Conservation (phyloP, 92 coral and sea anemone genomes). For the Paramuricea clavata region DNA sequence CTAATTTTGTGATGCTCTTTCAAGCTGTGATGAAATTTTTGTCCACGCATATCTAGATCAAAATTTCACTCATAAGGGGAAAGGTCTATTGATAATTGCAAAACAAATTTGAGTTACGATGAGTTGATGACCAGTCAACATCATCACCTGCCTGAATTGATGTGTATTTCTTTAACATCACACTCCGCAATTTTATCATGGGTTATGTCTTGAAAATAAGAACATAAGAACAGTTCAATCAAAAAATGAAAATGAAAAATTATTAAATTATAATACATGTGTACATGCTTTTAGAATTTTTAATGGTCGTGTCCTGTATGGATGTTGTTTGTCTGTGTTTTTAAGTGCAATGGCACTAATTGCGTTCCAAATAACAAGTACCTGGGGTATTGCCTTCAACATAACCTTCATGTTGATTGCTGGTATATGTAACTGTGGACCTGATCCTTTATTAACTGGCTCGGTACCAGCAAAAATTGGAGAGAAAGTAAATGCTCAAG, state of each 20-base stretch:
- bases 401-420: conserved; percentile 90
- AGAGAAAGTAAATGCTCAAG: conserved; percentile 93
- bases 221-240: too few species aligned
- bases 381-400: conserved; percentile 82
- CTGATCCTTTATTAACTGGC: conserved; percentile 93
- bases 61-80: too few species aligned
- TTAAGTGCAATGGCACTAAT: conserved; percentile 86
- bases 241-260: not conserved
- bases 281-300: conserved; percentile 53
- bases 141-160: too few species aligned
- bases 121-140: too few species aligned
- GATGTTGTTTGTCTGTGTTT: conserved; percentile 78
- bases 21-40: too few species aligned
- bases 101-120: too few species aligned
- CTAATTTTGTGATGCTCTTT: too few species aligned
- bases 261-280: not conserved
- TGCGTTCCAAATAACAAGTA: conserved; percentile 86
- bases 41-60: too few species aligned
- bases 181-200: too few species aligned
- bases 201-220: too few species aligned
- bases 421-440: conserved; percentile 99
- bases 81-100: too few species aligned
- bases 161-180: too few species aligned
- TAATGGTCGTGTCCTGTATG: conserved; percentile 84
- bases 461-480: conserved; percentile 95